These are phyloP conservation scores for Cyprinodon brontotheroides DNA, from an alignment of 2,113 vertebrate genomes.

Conservation along the genomic window DNA sequence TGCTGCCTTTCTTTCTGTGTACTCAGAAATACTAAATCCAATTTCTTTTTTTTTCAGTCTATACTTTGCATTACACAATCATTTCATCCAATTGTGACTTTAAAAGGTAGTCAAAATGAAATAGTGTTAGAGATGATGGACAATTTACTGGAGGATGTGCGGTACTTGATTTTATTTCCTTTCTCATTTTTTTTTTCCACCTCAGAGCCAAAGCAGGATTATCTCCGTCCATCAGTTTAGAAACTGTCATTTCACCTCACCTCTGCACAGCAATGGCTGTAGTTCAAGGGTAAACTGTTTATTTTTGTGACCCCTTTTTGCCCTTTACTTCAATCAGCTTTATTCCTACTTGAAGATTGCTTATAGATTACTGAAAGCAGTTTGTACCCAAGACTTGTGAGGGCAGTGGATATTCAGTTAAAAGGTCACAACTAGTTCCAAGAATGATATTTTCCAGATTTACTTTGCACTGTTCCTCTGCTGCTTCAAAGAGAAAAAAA, in stretches of 20 bases:
- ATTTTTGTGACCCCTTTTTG: constrained; percentile 53
- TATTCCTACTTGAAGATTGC: constrained; percentile 56
- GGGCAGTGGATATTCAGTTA: constrained; percentile 35
- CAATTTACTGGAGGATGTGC: neutral
- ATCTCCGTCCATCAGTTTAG: constrained; percentile 59
- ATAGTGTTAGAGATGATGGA: neutral
- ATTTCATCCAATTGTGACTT: neutral
- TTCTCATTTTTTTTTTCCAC: neutral
- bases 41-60: neutral
- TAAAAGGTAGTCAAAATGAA: neutral
- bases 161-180: neutral
- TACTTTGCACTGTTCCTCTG: constrained; percentile 1
- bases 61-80: neutral
- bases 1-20: neutral
- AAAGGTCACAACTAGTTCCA: constrained; percentile 63
- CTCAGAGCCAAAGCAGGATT: constrained; percentile 35
- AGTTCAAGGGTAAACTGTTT: constrained; percentile 67
- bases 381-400: constrained; percentile 22
- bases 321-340: constrained; percentile 70
- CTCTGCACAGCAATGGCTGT: constrained; percentile 23
- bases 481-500: constrained; percentile 35
- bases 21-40: neutral
- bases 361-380: constrained; percentile 63
- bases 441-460: constrained; percentile 46
- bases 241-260: constrained; percentile 31